Percentiles rank a stretch among this genome's conserved stretches.
Conservation (phyloP, 2,113 vertebrate genomes). For the Cryptoleucopteryx plumbea region DNA sequence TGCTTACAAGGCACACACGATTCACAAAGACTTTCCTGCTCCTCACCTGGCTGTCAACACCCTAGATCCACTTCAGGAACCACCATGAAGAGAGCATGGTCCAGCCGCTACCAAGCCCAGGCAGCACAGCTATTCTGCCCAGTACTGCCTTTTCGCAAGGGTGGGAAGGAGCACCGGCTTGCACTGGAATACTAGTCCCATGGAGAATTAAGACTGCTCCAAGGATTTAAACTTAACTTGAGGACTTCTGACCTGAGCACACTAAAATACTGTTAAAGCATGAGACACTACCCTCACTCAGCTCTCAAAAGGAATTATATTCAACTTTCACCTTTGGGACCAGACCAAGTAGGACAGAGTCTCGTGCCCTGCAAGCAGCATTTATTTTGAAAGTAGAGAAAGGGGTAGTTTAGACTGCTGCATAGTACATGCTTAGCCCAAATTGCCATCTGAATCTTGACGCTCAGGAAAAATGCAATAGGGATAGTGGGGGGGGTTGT, state of each 20-base stretch:
- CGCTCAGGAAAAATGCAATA: not conserved
- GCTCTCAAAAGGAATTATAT: not conserved
- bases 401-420: not conserved
- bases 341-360: not conserved
- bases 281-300: not conserved
- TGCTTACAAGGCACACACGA: not conserved
- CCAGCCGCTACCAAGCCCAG: not conserved
- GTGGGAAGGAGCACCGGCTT: not conserved
- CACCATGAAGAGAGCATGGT: not conserved
- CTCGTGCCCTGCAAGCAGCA: not conserved
- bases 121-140: not conserved
- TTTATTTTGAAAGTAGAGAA: conserved; percentile 25
- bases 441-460: not conserved
- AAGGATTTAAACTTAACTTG: not conserved
- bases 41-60: fast-evolving
- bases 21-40: not conserved
- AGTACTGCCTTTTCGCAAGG: not conserved
- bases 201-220: not conserved
- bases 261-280: not conserved
- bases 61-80: not conserved
- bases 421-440: not conserved
- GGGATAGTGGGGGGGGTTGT: too few species aligned
- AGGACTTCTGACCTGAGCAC: not conserved
- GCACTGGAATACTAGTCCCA: not conserved
- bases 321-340: not conserved